Evolutionary conservation across 1,140 invertebrate genomes (phyloP).

Genomic region (Caenorhabditis remanei): DNA sequence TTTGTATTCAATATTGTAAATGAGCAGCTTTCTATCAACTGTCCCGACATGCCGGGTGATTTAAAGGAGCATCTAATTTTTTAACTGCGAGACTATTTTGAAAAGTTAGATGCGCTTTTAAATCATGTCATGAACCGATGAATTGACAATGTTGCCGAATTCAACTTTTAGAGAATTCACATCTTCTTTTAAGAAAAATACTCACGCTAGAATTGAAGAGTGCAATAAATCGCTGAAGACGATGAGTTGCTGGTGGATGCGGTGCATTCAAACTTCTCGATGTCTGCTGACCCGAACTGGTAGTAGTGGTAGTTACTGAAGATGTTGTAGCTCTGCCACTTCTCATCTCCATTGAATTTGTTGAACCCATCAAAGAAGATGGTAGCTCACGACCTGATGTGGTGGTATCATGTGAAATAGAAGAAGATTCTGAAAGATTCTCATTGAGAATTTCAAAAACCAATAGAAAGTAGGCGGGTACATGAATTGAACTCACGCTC

Average conservation of each 20-base stretch:
- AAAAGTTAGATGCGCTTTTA: no score
- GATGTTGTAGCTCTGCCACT: slow-evolving; percentile 2
- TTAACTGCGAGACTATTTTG: no score
- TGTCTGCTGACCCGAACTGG: slow-evolving; percentile 6
- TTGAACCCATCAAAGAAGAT: slow-evolving; percentile 29
- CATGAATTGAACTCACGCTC: slow-evolving; percentile 18
- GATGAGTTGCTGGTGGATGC: slow-evolving; percentile 27
- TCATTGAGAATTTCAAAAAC: background rate
- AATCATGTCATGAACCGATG: no score
- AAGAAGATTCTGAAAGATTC: slow-evolving; percentile 33
- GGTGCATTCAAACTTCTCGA: slow-evolving; percentile 40
- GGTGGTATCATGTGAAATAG: slow-evolving; percentile 41
- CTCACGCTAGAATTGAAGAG: slow-evolving; percentile 32
- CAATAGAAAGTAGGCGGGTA: background rate
- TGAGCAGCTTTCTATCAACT: no score
- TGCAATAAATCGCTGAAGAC: slow-evolving; percentile 34
- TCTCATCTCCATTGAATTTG: slow-evolving; percentile 18
- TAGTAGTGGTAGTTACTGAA: background rate
- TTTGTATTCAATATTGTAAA: no score
- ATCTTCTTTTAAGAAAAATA: background rate
- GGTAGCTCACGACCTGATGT: slow-evolving; percentile 37
- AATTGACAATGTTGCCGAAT: no score
- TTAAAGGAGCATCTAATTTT: no score
- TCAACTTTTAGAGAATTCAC: no score
- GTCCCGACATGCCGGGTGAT: no score